Conservation (phyloP, 2,888 invertebrate genomes). For the Pheosia gnoma region DNA sequence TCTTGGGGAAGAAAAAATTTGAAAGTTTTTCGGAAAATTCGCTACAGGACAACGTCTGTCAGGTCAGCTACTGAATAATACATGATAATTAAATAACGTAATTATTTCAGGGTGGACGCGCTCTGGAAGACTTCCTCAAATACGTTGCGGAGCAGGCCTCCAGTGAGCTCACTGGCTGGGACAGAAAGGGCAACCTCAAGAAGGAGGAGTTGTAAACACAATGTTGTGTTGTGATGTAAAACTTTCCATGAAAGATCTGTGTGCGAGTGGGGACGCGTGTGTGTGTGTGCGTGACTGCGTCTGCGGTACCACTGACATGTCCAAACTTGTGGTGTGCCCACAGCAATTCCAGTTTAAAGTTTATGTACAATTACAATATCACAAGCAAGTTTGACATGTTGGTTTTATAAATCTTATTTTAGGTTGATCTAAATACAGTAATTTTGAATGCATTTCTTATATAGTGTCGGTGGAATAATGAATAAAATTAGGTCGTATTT, state of each 20-base stretch:
- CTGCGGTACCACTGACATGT: slow-evolving; percentile 29
- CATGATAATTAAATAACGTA: too few relatives aligned
- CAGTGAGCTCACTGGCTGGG: slow-evolving; percentile 93
- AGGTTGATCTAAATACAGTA: slow-evolving; percentile 78
- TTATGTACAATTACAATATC: slow-evolving; percentile 9
- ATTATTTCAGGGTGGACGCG: slow-evolving; percentile 92
- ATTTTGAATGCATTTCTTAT: slow-evolving; percentile 78
- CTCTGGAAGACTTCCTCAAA: slow-evolving; percentile 96
- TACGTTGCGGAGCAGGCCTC: slow-evolving; percentile 97
- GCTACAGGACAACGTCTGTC: too few relatives aligned
- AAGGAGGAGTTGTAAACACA: slow-evolving; percentile 75
- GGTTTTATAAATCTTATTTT: slow-evolving; percentile 51
- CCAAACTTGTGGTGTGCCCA: slow-evolving; percentile 21
- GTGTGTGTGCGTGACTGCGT: slow-evolving; percentile 39
- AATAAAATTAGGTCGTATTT: slow-evolving; percentile 80
- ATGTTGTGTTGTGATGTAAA: slow-evolving; percentile 57
- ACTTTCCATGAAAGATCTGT: slow-evolving; percentile 76
- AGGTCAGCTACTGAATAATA: too few relatives aligned
- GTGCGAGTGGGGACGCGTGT: slow-evolving; percentile 53
- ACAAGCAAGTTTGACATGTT: slow-evolving; percentile 34
- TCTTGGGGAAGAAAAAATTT: too few relatives aligned
- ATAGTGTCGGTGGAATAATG: slow-evolving; percentile 68
- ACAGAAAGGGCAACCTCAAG: slow-evolving; percentile 90
- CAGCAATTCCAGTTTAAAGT: slow-evolving; percentile 18
- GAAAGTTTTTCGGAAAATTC: too few relatives aligned